Evolutionary conservation across 2,113 vertebrate genomes (phyloP).

Genomic region (Bufo gargarizans): DNA sequence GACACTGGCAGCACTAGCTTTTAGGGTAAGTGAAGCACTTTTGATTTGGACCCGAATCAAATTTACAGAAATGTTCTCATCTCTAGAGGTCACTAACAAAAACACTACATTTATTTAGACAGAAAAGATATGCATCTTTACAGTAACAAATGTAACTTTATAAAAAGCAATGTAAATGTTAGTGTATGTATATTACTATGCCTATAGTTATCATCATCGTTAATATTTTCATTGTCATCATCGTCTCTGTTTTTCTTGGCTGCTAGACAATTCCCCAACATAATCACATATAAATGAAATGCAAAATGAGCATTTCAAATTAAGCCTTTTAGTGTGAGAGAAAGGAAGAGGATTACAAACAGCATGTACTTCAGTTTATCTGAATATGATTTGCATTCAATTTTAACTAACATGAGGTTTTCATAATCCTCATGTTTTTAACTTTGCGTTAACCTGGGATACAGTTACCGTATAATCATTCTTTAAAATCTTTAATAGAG

Average conservation of each 20-base stretch:
- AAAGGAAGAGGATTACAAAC: constrained; percentile 46
- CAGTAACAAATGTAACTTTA: not conserved
- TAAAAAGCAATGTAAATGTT: not conserved
- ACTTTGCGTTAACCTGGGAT: constrained; percentile 41
- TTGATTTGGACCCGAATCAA: no score
- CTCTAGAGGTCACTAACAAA: not conserved
- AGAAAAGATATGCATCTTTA: not conserved
- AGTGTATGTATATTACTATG: not conserved
- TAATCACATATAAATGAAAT: constrained; percentile 53
- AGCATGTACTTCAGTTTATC: constrained; percentile 48
- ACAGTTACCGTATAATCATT: constrained; percentile 24
- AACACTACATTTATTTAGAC: not conserved
- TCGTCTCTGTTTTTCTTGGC: not conserved
- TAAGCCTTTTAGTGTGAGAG: constrained; percentile 41
- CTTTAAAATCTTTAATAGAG: constrained; percentile 17
- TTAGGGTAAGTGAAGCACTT: no score
- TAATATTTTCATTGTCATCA: constrained; percentile 6
- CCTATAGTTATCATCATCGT: not conserved
- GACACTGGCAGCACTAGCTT: no score
- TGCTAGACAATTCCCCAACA: constrained; percentile 22
- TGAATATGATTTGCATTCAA: constrained; percentile 52
- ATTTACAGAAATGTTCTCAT: no score
- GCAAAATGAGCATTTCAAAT: constrained; percentile 49
- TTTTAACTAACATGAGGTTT: constrained; percentile 36
- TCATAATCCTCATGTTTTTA: constrained; percentile 28